Percentiles rank a stretch among this genome's conserved stretches.
Conservation (phyloP, 2,113 vertebrate species). For the Xenopus borealis region DNA sequence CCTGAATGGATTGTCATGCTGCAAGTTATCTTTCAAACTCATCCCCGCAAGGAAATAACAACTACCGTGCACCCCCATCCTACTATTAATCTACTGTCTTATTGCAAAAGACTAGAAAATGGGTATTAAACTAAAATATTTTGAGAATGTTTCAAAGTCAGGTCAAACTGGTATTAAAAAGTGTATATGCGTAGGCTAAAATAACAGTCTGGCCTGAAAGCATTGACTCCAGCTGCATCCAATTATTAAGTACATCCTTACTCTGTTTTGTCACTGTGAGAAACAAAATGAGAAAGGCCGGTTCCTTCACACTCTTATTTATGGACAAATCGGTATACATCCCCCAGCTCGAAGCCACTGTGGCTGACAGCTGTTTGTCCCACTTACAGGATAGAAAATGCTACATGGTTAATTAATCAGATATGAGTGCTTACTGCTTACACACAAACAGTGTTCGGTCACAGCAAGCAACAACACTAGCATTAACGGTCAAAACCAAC, state of each 20-base stretch:
- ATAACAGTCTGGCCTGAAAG: constrained; percentile 81
- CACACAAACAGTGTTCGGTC: constrained; percentile 39
- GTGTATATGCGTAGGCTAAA: constrained; percentile 80
- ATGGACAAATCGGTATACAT: constrained; percentile 68
- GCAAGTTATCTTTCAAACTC: constrained; percentile 5
- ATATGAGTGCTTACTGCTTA: constrained; percentile 31
- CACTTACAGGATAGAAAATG: constrained; percentile 35
- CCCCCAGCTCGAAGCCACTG: constrained; percentile 55
- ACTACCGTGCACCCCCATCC: constrained; percentile 1
- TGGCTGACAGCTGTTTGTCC: constrained; percentile 35
- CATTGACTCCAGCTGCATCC: constrained; percentile 78
- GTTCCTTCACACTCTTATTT: constrained; percentile 71
- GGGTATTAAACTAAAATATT: constrained; percentile 80
- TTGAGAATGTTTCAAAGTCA: constrained; percentile 83
- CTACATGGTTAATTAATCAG: constrained; percentile 47
- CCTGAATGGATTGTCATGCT: not conserved
- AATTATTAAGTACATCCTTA: constrained; percentile 85
- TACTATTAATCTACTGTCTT: constrained; percentile 48
- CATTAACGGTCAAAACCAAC: too few species aligned
- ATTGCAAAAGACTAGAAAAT: constrained; percentile 69
- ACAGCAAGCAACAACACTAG: not conserved
- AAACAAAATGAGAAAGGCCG: constrained; percentile 69
- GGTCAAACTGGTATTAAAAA: constrained; percentile 83
- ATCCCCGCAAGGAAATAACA: not conserved
- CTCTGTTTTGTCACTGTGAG: constrained; percentile 69